phyloP scores from a whole-genome alignment of 2,113 vertebrate genomes.

The Dipodomys spectabilis region DNA sequence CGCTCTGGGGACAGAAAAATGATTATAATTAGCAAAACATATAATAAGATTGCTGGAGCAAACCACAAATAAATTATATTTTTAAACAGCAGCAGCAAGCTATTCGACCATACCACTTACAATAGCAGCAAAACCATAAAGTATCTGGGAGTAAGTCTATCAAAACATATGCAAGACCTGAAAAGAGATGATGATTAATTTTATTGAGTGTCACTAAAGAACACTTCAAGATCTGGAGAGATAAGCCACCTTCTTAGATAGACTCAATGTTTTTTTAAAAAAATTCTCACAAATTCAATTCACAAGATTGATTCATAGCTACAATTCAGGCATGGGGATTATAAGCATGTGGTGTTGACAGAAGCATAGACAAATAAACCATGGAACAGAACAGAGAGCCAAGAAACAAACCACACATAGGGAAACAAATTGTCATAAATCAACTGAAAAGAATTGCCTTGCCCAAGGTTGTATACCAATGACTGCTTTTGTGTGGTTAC shows the following conservation, averaged over 20 bases:
- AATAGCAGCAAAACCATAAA: constrained; percentile 9
- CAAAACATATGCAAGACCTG: neutral
- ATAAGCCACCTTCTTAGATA: neutral
- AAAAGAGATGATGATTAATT: neutral
- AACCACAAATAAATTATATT: constrained; percentile 34
- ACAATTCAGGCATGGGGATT: neutral
- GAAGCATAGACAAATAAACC: neutral
- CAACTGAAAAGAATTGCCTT: neutral
- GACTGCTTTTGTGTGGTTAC: neutral
- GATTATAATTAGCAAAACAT: constrained; percentile 20
- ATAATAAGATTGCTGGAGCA: neutral
- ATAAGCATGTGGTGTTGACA: neutral
- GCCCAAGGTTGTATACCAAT: neutral
- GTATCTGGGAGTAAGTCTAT: neutral
- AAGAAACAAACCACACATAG: neutral
- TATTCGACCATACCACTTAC: neutral
- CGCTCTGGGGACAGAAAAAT: neutral
- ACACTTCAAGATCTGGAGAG: neutral
- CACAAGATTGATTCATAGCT: neutral
- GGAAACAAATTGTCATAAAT: neutral
- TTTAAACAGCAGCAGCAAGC: constrained; percentile 47
- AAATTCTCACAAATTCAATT: neutral
- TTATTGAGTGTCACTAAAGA: constrained; percentile 7
- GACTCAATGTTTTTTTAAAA: constrained; percentile 35
- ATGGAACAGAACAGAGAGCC: neutral